These are phyloP conservation scores for Leptodactylus fallax DNA, from an alignment of 2,797 vertebrate genomes.

Conservation along the genomic window DNA sequence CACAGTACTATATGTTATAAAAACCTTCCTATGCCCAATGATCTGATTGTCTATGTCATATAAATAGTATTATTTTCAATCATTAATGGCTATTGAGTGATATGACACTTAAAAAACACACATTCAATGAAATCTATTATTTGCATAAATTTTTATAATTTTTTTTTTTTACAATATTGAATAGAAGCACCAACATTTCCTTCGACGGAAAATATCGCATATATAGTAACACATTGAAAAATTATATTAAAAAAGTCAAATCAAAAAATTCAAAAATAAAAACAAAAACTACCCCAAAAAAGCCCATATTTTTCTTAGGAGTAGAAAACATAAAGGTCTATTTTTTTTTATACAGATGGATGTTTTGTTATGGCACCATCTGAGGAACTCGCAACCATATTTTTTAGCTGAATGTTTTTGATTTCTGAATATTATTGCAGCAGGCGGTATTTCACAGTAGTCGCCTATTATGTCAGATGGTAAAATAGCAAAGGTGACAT, in stretches of 20 bases:
- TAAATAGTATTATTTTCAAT: constrained; percentile 45
- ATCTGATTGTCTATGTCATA: constrained; percentile 58
- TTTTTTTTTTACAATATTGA: constrained; percentile 46
- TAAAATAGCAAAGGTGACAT: constrained; percentile 16
- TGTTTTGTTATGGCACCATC: constrained; percentile 24
- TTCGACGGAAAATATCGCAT: constrained; percentile 34
- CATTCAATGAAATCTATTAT: constrained; percentile 57
- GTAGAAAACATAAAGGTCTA: constrained; percentile 4
- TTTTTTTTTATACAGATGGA: background rate
- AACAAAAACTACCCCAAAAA: background rate
- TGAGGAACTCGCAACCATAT: background rate
- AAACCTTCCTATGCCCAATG: constrained; percentile 3
- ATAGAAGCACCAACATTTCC: constrained; percentile 63
- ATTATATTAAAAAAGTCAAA: background rate
- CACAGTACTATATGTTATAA: constrained; percentile 15
- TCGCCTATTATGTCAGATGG: background rate
- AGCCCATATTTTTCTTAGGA: background rate
- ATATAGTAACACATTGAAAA: constrained; percentile 5
- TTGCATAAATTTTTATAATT: constrained; percentile 51
- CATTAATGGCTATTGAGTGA: constrained; percentile 51
- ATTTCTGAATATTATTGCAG: background rate
- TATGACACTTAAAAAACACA: constrained; percentile 30
- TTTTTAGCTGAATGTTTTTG: background rate
- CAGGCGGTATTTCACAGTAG: constrained; percentile 2
- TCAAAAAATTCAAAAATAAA: background rate